Base-by-base conservation (phyloP, 2,888 invertebrate genomes). In the Tetanocera ferruginea region DNA sequence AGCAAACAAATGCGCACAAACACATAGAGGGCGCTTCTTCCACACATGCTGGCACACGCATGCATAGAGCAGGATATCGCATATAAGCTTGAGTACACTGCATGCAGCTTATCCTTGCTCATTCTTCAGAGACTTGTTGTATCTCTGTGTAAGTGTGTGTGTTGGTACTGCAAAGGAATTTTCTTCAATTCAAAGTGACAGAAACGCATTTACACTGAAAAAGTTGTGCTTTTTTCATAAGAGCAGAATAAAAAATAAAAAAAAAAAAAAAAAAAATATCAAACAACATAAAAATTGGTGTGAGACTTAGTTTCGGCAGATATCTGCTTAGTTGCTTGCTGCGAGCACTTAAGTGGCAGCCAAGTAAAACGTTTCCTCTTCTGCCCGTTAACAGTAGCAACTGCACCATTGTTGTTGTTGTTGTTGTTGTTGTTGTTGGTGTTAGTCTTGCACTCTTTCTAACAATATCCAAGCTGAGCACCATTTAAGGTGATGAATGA, bases 401-500 rank as follows among this genome's bases (percentile, higher is more conserved):
- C 34, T 37, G 2, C 23, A 49, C 19, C 2, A 6, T 43, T 67
- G 9, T 67, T 67, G n/a, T 67, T 67, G 1, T 43, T 43, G 4
- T 43, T 17, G 25, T 52, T 51, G 72, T 55, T 57, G 28, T 34
- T 28, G 28, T n/a, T 25, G 1, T n/a, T 28, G n/a, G 28, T 57
- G 19, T 28, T 37, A 11, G 14, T 23, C 37, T 60, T 72, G 43
- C n/a, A 17, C 23, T 55, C 9, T 55, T 74, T n/a, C n/a, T 64
- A 3, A 0, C 37, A 34, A 17, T 19, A 66, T 19, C 52, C 31
- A 31, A 25, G 73, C 49, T 49, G 73, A 73, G 60, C 73, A 66
- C 19, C 74, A 52, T 66, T 75, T 75, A 52, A 75, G 31, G 51
- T 75, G 74, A 75, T 75, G 74, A 75, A 75, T 75, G 66, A 51